Evolutionary conservation across 2,888 invertebrate species (phyloP).

Genomic region (Pollenia amentaria): DNA sequence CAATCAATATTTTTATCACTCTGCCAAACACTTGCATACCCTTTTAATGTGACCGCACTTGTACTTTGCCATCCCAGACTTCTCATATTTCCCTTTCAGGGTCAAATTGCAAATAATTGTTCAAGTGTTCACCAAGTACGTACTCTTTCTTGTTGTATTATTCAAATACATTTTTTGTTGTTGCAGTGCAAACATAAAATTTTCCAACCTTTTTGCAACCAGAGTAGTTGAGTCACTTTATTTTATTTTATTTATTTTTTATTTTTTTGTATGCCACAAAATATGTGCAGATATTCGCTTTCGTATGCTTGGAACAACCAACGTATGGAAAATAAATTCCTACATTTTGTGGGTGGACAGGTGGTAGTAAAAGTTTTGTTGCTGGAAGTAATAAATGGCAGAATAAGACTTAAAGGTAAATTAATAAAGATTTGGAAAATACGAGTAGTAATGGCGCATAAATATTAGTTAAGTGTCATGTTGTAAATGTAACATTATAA

Average conservation of each 20-base stretch:
- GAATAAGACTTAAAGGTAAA: conserved; percentile 19
- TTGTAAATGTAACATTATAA: conserved; percentile 33
- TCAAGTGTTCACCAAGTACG: background rate
- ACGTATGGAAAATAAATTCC: conserved; percentile 26
- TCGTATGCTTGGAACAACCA: background rate
- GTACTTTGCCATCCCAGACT: background rate
- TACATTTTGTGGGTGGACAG: conserved; percentile 44
- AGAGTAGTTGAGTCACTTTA: conserved; percentile 3
- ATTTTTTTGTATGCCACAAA: background rate
- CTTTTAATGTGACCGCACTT: conserved; percentile 11
- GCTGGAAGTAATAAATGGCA: conserved; percentile 19
- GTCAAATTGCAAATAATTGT: conserved; percentile 22
- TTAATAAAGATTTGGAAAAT: conserved; percentile 50
- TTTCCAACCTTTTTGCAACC: background rate
- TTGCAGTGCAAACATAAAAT: background rate
- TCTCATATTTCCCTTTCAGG: background rate
- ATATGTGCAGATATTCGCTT: background rate
- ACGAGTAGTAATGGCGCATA: conserved; percentile 26
- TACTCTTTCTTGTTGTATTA: background rate
- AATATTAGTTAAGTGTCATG: conserved; percentile 56
- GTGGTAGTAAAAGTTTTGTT: background rate
- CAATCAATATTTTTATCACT: too few relatives aligned
- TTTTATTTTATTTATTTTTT: background rate
- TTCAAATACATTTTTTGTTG: background rate
- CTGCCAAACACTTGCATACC: background rate